Evolutionary conservation across 2,113 vertebrate genomes (phyloP).

Genomic region (Turnix velox): DNA sequence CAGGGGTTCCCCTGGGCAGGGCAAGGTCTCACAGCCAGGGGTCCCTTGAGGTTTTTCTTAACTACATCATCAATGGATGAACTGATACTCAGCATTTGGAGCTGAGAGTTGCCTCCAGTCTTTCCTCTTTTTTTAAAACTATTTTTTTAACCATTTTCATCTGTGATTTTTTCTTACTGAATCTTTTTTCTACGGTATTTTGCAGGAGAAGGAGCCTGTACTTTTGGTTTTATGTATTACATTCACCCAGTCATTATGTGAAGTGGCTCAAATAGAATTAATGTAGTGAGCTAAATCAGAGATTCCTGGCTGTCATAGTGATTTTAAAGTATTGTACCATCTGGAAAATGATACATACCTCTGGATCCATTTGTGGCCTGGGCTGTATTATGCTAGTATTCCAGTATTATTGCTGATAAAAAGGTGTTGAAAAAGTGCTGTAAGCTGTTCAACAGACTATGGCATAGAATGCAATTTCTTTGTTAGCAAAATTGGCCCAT

Average conservation of each 20-base stretch:
- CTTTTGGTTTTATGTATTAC: background rate
- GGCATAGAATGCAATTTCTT: background rate
- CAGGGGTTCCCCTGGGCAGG: fast-evolving
- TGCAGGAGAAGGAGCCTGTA: background rate
- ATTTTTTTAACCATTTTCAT: background rate
- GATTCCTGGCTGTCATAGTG: background rate
- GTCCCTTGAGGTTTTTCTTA: background rate
- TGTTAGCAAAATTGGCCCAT: background rate
- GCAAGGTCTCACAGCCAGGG: background rate
- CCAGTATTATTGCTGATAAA: background rate
- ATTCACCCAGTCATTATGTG: background rate
- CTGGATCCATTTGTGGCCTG: background rate
- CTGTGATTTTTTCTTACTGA: background rate
- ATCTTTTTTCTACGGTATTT: background rate
- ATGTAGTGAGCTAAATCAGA: background rate
- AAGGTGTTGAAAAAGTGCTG: background rate
- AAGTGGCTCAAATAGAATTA: background rate
- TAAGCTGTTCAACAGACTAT: background rate
- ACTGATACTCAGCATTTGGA: background rate
- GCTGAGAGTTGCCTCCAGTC: background rate
- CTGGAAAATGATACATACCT: background rate
- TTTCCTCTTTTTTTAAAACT: background rate
- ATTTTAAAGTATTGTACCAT: background rate
- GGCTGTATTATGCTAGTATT: background rate
- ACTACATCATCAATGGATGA: background rate